Evolutionary conservation across 1,140 invertebrate genomes (phyloP).

Genomic region (Diachasmimorpha longicaudata): DNA sequence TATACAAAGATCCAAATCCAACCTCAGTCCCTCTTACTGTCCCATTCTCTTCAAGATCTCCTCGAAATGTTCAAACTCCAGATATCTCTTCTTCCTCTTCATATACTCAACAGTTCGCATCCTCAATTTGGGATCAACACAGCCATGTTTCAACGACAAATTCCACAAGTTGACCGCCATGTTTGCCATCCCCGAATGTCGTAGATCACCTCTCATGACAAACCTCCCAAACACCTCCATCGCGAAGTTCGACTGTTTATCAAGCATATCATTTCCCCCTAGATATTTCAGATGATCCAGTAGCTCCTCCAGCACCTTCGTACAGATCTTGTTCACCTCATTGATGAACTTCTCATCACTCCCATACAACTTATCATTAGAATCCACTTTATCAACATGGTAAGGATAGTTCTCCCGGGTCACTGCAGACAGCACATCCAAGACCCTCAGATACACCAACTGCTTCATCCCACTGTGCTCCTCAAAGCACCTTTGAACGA

Average conservation of each 20-base stretch:
- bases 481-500: conserved; percentile 76
- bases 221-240: conserved; percentile 78
- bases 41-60: conserved; percentile 50
- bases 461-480: conserved; percentile 63
- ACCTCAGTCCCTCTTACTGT: not conserved
- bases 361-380: conserved; percentile 93
- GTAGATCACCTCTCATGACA: conserved; percentile 74
- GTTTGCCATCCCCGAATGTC: conserved; percentile 64
- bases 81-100: conserved; percentile 44
- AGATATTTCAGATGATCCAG: conserved; percentile 74
- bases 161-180: conserved; percentile 82
- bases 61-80: conserved; percentile 45
- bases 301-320: conserved; percentile 79
- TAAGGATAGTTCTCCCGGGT: conserved; percentile 82
- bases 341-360: conserved; percentile 83
- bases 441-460: conserved; percentile 72
- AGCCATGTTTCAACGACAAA: conserved; percentile 70
- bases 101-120: conserved; percentile 54
- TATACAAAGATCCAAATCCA: not conserved
- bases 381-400: conserved; percentile 86
- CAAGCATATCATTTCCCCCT: conserved; percentile 66
- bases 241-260: conserved; percentile 72
- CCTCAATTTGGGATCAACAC: conserved; percentile 61
- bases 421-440: conserved; percentile 77
- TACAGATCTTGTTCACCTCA: conserved; percentile 81